Evolutionary conservation across 2,888 invertebrate genomes (phyloP), one percentile per base, ranked within the genome.

Genomic region (Dicyrtoma fusca): DNA sequence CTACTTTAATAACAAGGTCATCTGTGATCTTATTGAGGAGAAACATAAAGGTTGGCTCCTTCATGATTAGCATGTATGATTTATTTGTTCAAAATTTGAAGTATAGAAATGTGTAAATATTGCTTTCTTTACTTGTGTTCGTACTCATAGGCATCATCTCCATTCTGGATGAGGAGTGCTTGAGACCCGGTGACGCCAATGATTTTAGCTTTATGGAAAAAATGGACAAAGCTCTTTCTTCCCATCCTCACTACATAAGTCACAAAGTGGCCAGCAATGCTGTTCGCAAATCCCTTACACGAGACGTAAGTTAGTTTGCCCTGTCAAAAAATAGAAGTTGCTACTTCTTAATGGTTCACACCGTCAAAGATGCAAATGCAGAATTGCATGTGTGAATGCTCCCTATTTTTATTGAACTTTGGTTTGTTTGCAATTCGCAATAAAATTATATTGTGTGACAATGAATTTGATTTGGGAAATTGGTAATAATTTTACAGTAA

Each of bases 1-100:
- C 80, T 96, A 92, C 84, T 95, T 95, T 84, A 93, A 95, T 84
- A 96, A 96, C 83, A 94, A 94, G 85, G 88, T 95, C 79, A 96
- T 96, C 82, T 95, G 95, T 83, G 93, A 95, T 84, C 87, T 96
- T 79, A 92, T 95, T 75, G 95, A 96, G 83, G 92, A 92, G 81
- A 91, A 92, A 82, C 91, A 94, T 82, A 90, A 89, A 86, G 95
- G 92, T 89, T 81, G 45, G 71, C 44, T 65, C 61, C 17, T 34
- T 34, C 34, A 34, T 34, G 34, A 34, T 34, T 34, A 34, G 34
- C 34, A 34, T 34, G 8, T 23, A 5, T 34, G 34, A 34, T 34
- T 34, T 34, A 34, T 34, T 8, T 34, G 3, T 34, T 34, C n/a
- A n/a, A n/a, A n/a, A n/a, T n/a, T n/a, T n/a, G n/a, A n/a, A 34